Evolutionary conservation across 2,888 invertebrate species (phyloP).

Genomic region (Conchocele bisecta): DNA sequence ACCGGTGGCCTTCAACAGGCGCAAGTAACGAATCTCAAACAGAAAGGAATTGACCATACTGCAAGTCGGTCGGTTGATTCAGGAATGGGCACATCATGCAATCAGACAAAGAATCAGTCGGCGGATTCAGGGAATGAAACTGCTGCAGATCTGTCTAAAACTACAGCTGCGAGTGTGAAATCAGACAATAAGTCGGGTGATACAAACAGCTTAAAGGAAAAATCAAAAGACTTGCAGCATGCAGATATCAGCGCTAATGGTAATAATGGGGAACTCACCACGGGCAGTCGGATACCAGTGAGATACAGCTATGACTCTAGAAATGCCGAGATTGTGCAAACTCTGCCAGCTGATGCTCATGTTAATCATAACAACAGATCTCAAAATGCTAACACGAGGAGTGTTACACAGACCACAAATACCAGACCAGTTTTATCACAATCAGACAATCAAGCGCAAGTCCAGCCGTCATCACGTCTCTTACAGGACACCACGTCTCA

Average conservation of each 20-base stretch:
- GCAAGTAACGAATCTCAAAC: slow-evolving; percentile 4
- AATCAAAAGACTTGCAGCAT: slow-evolving; percentile 8
- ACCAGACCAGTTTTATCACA: neutral
- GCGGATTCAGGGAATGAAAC: neutral
- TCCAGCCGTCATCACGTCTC: slow-evolving; percentile 34
- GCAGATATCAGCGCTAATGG: neutral
- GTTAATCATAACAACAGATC: no score
- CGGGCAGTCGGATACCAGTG: no score
- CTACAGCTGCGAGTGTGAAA: neutral
- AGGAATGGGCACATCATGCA: no score
- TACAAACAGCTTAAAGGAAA: neutral
- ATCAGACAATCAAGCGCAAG: neutral
- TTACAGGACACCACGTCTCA: slow-evolving; percentile 54
- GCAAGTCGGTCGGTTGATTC: neutral
- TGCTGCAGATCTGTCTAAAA: neutral
- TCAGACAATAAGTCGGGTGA: neutral
- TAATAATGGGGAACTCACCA: neutral
- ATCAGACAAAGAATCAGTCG: neutral
- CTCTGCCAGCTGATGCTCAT: neutral
- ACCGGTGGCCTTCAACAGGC: slow-evolving; percentile 26
- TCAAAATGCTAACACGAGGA: neutral
- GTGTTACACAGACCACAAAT: neutral
- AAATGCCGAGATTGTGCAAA: no score
- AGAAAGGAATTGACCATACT: neutral
- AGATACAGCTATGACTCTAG: no score